phyloP scores from a whole-genome alignment of 2,797 vertebrate genomes.

The Poecilia velifera region DNA sequence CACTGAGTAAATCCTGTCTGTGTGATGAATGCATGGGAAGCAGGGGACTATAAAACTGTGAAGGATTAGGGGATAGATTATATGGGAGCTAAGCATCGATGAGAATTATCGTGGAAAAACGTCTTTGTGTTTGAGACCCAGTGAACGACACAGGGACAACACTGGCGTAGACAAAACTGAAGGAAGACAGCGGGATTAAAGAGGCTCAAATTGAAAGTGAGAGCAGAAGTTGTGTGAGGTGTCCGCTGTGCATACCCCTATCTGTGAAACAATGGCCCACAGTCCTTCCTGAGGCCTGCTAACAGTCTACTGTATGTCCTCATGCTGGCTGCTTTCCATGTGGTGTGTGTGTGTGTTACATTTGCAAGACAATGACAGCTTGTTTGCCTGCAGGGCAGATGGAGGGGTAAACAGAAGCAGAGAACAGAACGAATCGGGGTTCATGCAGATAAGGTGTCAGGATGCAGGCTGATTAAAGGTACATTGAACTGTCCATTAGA shows the following conservation, averaged over 20 bases:
- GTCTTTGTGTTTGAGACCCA: not conserved
- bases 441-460: conserved; percentile 27
- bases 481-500: not conserved
- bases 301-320: conserved; percentile 56
- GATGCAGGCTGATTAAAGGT: conserved; percentile 6
- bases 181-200: conserved; percentile 13
- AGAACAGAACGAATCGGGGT: conserved; percentile 45
- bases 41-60: not conserved
- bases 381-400: conserved; percentile 57
- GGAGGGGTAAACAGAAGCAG: conserved; percentile 48
- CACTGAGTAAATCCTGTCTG: conserved; percentile 24
- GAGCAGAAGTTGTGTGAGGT: conserved; percentile 23
- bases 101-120: not conserved
- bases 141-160: not conserved
- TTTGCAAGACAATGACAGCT: conserved; percentile 67
- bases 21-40: conserved; percentile 16
- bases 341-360: conserved; percentile 36
- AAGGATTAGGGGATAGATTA: conserved; percentile 2
- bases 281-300: conserved; percentile 59
- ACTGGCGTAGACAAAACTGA: not conserved
- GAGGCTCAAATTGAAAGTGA: conserved; percentile 10
- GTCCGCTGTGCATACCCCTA: conserved; percentile 27
- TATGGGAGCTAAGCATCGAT: not conserved
- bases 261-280: conserved; percentile 68
- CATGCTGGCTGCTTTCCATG: conserved; percentile 46